These are phyloP conservation scores for Nomia melanderi DNA, from an alignment of 1,140 invertebrate species.

Conservation along the genomic window DNA sequence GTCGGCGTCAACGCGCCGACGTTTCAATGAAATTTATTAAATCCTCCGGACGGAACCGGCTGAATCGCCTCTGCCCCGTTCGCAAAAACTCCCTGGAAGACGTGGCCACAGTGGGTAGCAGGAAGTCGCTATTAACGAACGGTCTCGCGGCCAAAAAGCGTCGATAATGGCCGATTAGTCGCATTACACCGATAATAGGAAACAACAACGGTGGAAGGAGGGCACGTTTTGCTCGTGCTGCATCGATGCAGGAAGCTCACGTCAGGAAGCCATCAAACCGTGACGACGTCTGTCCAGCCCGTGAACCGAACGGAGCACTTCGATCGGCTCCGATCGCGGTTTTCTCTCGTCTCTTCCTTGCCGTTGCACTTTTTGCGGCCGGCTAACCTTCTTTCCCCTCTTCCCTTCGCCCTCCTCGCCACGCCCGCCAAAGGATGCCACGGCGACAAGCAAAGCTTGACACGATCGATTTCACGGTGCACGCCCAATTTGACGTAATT, in stretches of 20 bases:
- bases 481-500: conserved; percentile 59
- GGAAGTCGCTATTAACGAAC: neutral
- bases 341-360: conserved; percentile 3
- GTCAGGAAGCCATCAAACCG: conserved; percentile 68
- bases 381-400: neutral
- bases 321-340: conserved; percentile 27
- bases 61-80: too few relatives aligned
- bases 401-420: neutral
- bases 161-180: neutral
- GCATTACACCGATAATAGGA: neutral
- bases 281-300: conserved; percentile 54
- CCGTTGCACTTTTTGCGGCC: conserved; percentile 11
- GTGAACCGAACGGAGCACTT: neutral
- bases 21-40: too few relatives aligned
- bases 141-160: neutral
- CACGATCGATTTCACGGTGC: conserved; percentile 37
- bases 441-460: conserved; percentile 29
- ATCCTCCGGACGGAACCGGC: too few relatives aligned
- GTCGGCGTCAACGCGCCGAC: too few relatives aligned
- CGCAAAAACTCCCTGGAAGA: too few relatives aligned
- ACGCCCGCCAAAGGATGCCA: conserved; percentile 17
- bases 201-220: neutral
- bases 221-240: conserved; percentile 25
- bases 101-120: too few relatives aligned
- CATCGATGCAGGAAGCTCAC: conserved; percentile 63